Evolutionary conservation across 2,113 vertebrate genomes (phyloP).

Genomic region (Talpa occidentalis): DNA sequence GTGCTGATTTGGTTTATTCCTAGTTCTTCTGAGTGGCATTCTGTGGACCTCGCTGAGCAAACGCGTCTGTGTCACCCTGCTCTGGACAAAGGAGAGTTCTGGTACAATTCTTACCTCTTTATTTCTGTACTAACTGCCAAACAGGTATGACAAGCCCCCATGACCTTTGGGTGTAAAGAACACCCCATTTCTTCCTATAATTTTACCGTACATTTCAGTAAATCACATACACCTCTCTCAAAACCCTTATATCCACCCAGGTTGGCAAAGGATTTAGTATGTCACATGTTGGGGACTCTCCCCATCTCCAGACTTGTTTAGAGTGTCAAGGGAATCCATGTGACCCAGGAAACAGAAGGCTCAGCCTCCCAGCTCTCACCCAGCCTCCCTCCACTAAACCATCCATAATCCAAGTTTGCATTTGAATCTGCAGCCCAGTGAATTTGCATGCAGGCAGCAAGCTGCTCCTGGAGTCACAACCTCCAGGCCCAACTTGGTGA

Average conservation of each 20-base stretch:
- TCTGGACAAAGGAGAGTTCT: constrained; percentile 95
- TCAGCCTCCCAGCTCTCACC: not conserved
- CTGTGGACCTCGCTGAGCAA: constrained; percentile 85
- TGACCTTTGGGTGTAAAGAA: too few relatives aligned
- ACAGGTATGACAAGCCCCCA: rapidly evolving
- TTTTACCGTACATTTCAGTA: too few relatives aligned
- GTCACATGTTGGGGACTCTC: not conserved
- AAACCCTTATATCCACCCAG: not conserved
- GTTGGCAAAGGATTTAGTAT: not conserved
- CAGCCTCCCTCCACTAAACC: not conserved
- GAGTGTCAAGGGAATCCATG: not conserved
- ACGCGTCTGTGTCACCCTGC: constrained; percentile 87
- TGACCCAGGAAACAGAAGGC: not conserved
- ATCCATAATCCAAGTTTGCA: not conserved
- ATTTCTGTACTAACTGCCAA: rapidly evolving
- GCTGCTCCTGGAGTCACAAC: rapidly evolving
- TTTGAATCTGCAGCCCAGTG: not conserved
- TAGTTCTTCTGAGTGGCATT: constrained; percentile 92
- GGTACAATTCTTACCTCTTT: constrained; percentile 83
- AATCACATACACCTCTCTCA: not conserved
- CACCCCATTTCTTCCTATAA: rapidly evolving
- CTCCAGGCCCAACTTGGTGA: too few relatives aligned
- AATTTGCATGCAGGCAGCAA: not conserved
- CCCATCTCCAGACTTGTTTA: not conserved
- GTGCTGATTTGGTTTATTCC: constrained; percentile 1